Evolutionary conservation across 2,797 vertebrate species (phyloP).

Genomic region (Sebastes miniatus): DNA sequence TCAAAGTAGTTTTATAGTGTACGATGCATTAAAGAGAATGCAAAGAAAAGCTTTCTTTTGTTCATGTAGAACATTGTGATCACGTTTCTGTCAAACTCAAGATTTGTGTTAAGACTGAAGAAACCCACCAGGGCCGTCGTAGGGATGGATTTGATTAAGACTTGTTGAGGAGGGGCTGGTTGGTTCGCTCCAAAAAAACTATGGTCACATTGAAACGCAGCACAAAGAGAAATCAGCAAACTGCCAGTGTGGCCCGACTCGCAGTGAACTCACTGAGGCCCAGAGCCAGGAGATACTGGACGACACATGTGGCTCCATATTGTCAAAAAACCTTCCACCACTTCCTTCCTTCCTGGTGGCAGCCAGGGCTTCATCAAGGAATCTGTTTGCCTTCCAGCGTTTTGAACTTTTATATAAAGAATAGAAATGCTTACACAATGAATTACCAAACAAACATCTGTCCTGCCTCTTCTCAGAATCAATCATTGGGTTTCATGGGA

Average conservation of each 20-base stretch:
- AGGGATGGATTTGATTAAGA: neutral
- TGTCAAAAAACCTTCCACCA: conserved; percentile 4
- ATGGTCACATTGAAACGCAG: neutral
- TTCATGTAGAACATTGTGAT: neutral
- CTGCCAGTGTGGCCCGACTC: neutral
- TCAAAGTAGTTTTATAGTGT: neutral
- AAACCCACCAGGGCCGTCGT: no score
- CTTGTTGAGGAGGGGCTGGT: neutral
- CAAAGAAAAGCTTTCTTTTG: neutral
- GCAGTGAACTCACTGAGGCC: neutral
- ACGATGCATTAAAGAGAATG: neutral
- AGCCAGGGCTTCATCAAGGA: conserved; percentile 19
- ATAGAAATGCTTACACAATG: neutral
- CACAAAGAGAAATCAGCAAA: neutral
- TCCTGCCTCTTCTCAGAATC: neutral
- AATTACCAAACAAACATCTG: neutral
- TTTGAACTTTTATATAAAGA: conserved; percentile 1
- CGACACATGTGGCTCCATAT: conserved; percentile 58
- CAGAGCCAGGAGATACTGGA: neutral
- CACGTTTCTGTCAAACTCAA: neutral
- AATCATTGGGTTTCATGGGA: neutral
- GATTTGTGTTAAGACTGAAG: neutral
- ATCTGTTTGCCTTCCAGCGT: neutral
- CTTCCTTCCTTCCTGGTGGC: conserved; percentile 52
- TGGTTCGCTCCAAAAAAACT: neutral